These are phyloP conservation scores for Argyresthia albistria DNA, from an alignment of 2,888 invertebrate genomes.

Conservation along the genomic window DNA sequence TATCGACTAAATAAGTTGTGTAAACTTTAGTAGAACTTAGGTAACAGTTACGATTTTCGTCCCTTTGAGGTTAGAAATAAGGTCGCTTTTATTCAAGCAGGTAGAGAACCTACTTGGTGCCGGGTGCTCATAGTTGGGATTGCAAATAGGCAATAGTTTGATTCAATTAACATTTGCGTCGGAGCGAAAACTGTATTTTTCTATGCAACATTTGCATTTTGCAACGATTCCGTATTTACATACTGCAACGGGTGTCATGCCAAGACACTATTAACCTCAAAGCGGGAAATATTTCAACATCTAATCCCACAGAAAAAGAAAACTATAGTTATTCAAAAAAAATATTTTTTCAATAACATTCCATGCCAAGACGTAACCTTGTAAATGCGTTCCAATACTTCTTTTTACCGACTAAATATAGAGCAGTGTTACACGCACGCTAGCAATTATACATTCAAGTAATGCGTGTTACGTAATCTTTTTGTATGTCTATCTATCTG, in stretches of 20 bases:
- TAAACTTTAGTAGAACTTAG: no score
- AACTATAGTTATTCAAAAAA: conserved; percentile 27
- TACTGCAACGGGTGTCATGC: background rate
- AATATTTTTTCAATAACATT: conserved; percentile 17
- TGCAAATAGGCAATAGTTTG: no score
- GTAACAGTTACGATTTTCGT: no score
- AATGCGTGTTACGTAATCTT: conserved; percentile 11
- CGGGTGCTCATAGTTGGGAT: no score
- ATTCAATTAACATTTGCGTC: no score
- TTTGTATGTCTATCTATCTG: conserved; percentile 2
- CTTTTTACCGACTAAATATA: conserved; percentile 9
- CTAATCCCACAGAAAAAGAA: conserved; percentile 18
- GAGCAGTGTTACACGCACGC: conserved; percentile 8
- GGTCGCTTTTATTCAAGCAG: no score
- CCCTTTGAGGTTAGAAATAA: no score
- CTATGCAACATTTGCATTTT: background rate
- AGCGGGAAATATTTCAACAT: no score
- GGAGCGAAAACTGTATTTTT: background rate
- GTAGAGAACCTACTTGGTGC: no score
- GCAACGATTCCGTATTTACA: background rate
- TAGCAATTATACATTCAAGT: conserved; percentile 11
- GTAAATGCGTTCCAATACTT: conserved; percentile 9
- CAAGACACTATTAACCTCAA: no score
- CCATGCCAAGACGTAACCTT: conserved; percentile 8
- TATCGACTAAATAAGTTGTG: no score